Percentiles rank a stretch among this genome's conserved stretches.
Evolutionary conservation across 2,797 vertebrate species (phyloP).

Genomic region (Ciconia nigra): DNA sequence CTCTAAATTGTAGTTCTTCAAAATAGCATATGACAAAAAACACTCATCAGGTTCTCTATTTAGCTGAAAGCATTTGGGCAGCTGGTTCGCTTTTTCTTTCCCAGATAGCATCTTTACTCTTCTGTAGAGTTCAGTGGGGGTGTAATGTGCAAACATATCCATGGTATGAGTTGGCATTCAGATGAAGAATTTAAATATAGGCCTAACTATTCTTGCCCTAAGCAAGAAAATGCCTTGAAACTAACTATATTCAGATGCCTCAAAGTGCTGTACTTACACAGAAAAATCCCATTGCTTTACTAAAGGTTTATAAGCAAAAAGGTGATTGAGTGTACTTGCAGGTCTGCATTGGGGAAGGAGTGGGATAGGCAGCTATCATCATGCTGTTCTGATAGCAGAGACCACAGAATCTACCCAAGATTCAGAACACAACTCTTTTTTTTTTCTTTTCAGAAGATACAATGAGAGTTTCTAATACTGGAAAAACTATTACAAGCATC

Average conservation of each 20-base stretch:
- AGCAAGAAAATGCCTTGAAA: neutral
- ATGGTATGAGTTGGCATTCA: neutral
- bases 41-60: neutral
- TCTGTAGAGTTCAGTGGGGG: neutral
- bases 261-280: neutral
- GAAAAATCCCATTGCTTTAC: neutral
- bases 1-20: neutral
- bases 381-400: neutral
- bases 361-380: neutral
- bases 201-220: neutral
- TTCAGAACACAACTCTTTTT: neutral
- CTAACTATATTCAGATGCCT: neutral
- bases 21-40: neutral
- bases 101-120: neutral
- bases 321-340: neutral
- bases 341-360: neutral
- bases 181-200: conserved; percentile 9
- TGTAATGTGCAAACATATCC: neutral
- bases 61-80: neutral
- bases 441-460: neutral
- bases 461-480: neutral
- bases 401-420: neutral
- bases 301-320: neutral
- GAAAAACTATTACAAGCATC: neutral
- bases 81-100: neutral